Percentiles rank a stretch among this genome's conserved stretches.
Evolutionary conservation across 2,113 vertebrate genomes (phyloP).

Genomic region (Numenius arquata): DNA sequence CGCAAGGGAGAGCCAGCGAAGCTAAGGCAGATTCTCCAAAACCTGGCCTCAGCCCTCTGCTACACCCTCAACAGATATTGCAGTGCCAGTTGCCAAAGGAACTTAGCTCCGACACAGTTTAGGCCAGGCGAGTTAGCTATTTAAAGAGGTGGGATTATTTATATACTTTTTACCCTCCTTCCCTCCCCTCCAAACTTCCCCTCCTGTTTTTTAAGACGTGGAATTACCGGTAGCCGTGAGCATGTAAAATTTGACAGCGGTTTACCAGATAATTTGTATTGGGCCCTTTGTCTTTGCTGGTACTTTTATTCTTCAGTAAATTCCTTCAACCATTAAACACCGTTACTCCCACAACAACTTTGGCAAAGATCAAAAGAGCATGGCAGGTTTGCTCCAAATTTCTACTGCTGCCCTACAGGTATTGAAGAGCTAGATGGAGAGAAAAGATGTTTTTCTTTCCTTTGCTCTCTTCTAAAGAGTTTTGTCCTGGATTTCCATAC

Average conservation of each 20-base stretch:
- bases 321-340: conserved; percentile 19
- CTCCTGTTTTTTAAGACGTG: neutral
- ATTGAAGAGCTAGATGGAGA: neutral
- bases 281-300: neutral
- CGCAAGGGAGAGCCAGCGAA: neutral
- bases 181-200: neutral
- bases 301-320: conserved; percentile 39
- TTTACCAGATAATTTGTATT: neutral
- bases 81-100: neutral
- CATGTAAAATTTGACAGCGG: neutral
- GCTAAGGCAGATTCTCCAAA: neutral
- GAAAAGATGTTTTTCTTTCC: neutral
- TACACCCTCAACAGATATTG: neutral
- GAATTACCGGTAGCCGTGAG: neutral
- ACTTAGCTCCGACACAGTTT: neutral
- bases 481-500: neutral
- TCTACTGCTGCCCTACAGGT: neutral
- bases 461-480: neutral
- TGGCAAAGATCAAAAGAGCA: conserved; percentile 11
- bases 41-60: neutral
- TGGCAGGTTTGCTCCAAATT: neutral
- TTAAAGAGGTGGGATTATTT: conserved; percentile 29
- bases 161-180: neutral
- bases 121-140: conserved; percentile 9
- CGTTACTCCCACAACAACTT: neutral